phyloP scores from a whole-genome alignment of 2,113 vertebrate genomes.

The Etheostoma spectabile region DNA sequence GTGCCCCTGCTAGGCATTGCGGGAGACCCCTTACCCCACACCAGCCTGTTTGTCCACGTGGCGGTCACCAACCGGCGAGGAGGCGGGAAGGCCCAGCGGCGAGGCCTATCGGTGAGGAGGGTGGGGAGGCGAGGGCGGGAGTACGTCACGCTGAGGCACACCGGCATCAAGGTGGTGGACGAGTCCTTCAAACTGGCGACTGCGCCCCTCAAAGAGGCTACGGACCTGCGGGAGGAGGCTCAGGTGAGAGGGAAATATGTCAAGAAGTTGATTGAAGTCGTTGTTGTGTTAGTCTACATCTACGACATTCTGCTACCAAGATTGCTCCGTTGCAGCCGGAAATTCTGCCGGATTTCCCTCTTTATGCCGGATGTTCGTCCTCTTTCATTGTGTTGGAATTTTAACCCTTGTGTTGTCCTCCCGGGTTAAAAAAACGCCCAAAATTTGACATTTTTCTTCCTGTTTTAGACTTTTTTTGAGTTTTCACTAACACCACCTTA shows the following conservation, averaged over 20 bases:
- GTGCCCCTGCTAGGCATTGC: conserved; percentile 92
- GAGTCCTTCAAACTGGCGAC: conserved; percentile 92
- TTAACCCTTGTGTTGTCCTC: too few species aligned
- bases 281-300: neutral
- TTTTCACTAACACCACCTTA: too few species aligned
- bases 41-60: conserved; percentile 95
- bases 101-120: conserved; percentile 92
- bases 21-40: conserved; percentile 92
- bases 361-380: too few species aligned
- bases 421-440: too few species aligned
- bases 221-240: conserved; percentile 93
- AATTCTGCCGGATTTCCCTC: too few species aligned
- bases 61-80: conserved; percentile 94
- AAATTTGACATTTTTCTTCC: too few species aligned
- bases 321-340: too few species aligned
- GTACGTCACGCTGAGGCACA: conserved; percentile 92
- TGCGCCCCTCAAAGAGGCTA: conserved; percentile 91
- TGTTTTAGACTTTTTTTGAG: too few species aligned
- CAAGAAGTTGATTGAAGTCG: neutral
- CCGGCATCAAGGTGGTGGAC: conserved; percentile 91
- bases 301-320: too few species aligned
- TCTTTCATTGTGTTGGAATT: too few species aligned
- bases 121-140: conserved; percentile 91
- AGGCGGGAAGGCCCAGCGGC: conserved; percentile 94
- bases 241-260: conserved; percentile 84